Base-by-base conservation (phyloP, 2,888 invertebrate species). In the Synergus japonicus region DNA sequence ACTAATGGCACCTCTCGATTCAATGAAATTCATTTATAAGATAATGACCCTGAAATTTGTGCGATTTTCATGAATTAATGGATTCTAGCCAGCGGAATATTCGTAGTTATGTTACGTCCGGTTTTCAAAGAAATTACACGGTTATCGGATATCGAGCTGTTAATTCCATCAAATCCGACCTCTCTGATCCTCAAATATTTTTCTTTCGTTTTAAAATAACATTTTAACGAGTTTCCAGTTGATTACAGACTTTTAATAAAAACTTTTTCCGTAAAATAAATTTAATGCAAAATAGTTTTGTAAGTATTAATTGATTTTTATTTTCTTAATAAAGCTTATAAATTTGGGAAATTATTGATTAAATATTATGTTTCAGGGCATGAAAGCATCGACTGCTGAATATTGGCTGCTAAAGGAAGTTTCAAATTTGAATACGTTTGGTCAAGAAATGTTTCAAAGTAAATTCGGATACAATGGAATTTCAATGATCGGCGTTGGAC, bases 351-450 rank as follows among this genome's bases (percentile, higher is more conserved):
- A 13, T 49, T 43, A 54, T 78, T 64, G 60, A 63, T 37, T 54
- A 66, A 44, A 22, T 49, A 65, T 81, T 83, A 81, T 77, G 83
- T 86, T 94, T 76, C 88, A 93, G 89, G 94, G 94, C 15, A 96
- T 96, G 95, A 94, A 95, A 81, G 92, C 95, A 10, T 95, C 95
- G n/a, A 95, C 96, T 63, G 97, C 97, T 3, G 96, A 97, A 89
- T 97, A 97, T 92, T 96, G 96, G 94, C 92, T 97, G 63, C 92
- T 98, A 73, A 96, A 97, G 90, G 96, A 96, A 91, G 96, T 96
- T 78, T 96, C 97, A 8, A 95, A 95, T 83, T 92, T 97, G 85
- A 96, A 96, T 85, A 96, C 96, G 49, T 97, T 97, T 91, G 97
- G 97, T 0, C 96, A 97, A 90, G 97, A 97, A 90, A 93, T 96